Base-by-base conservation (phyloP, 92 coral and sea anemone genomes). In the Desmophyllum pertusum region DNA sequence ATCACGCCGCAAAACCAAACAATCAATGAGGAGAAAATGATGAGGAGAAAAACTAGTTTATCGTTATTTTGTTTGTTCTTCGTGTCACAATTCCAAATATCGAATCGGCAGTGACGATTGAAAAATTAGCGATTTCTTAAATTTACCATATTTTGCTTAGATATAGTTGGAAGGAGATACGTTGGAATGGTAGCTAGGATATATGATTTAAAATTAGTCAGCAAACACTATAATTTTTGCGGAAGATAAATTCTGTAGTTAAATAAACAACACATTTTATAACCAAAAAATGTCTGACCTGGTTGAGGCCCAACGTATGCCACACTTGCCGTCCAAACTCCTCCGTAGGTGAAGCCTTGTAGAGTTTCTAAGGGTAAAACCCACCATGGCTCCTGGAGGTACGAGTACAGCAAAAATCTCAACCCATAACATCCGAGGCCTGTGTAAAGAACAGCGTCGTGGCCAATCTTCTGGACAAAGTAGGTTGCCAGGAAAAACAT, bases 251-350 rank as follows among this genome's bases (percentile, higher is more conserved):
- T 40, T 72, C 25, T 42, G 5, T 10, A 40, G 2, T 72, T 27
- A 72, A 72, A 41, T 43, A 72, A n/a, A 72, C 41, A 55, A 13
- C 7, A n/a, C 18, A 35, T 13, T n/a, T 55, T 7, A 55, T 55
- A 29, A 23, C 10, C 63, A 55, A 55, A 19, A n/a, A 55, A 55
- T 3, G 53, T 36, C 84, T 81, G 66, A 94, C 98, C 98, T 87
- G 98, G 95, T n/a, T 86, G 91, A 9, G 94, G 86, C 0, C 91
- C 91, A 19, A 94, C 91, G 63, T 94, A 94, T 0, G 98, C 91
- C 10, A 94, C 98, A 63, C 98, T 92, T 1, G 98, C 95, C 2
- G 98, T 94, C 98, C 98, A 94, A 59, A 94, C 98, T 10, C 95
- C 86, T 17, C 98, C 98, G 75, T 94, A 92, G 1, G 98, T 94